phyloP scores from a whole-genome alignment of 2,113 vertebrate species.

The Platysternon megacephalum region DNA sequence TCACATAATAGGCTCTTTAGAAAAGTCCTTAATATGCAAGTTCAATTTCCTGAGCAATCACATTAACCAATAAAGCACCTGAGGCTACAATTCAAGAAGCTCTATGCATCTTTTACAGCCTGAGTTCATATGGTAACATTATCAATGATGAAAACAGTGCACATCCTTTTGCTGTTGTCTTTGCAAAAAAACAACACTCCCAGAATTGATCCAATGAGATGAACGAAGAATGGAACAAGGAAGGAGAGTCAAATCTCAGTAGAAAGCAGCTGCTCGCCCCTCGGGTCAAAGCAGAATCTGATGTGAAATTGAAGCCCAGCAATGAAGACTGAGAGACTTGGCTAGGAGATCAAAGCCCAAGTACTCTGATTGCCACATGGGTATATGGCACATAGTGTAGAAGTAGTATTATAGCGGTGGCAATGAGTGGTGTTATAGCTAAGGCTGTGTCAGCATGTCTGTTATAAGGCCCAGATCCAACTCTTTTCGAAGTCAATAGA shows the following conservation, averaged over 20 bases:
- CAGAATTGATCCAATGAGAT: neutral
- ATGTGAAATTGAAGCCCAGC: neutral
- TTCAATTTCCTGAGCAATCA: neutral
- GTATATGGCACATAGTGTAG: neutral
- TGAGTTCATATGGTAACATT: neutral
- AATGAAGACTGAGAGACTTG: neutral
- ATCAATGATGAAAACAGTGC: neutral
- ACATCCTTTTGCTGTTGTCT: neutral
- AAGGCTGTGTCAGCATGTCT: neutral
- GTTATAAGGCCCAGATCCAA: neutral
- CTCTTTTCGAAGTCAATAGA: neutral
- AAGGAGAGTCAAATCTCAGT: neutral
- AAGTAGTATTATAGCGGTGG: neutral
- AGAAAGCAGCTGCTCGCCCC: neutral
- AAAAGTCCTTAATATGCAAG: neutral
- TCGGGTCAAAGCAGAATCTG: neutral
- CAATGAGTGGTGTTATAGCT: neutral
- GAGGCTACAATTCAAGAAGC: neutral
- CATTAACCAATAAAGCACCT: neutral
- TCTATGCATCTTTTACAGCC: neutral
- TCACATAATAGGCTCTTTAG: neutral
- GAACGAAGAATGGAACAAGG: neutral
- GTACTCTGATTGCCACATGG: neutral
- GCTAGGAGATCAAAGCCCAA: neutral
- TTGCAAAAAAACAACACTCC: neutral